A percentile compares a stretch with the other conserved stretches of the same genome.
phyloP scores from a whole-genome alignment of 2,888 invertebrate genomes.

The Axea sp. region DNA sequence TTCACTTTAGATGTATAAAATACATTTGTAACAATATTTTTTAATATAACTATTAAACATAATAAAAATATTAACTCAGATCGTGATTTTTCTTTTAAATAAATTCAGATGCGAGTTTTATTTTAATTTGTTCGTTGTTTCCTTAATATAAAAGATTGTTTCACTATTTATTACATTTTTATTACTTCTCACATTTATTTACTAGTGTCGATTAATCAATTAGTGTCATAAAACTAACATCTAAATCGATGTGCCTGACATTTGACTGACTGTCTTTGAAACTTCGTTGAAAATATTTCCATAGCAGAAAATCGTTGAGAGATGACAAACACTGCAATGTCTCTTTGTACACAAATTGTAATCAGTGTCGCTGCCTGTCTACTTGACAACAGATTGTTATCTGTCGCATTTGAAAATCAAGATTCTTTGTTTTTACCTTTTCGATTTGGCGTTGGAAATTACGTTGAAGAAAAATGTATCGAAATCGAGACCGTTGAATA shows the following conservation, averaged over 20 bases:
- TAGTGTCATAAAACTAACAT: not conserved
- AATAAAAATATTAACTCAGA: too few relatives aligned
- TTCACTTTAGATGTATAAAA: too few relatives aligned
- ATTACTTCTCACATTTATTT: not conserved
- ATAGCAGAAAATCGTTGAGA: slow-evolving; percentile 27
- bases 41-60: too few relatives aligned
- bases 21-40: too few relatives aligned
- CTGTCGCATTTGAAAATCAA: slow-evolving; percentile 34
- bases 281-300: slow-evolving; percentile 32
- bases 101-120: too few relatives aligned
- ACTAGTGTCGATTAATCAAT: not conserved
- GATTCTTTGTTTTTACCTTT: slow-evolving; percentile 3
- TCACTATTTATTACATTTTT: too few relatives aligned
- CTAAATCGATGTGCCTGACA: not conserved
- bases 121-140: too few relatives aligned
- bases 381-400: slow-evolving; percentile 58
- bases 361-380: slow-evolving; percentile 56
- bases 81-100: too few relatives aligned
- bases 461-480: not conserved
- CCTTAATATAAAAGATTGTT: too few relatives aligned
- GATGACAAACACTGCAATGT: slow-evolving; percentile 57
- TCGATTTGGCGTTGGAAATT: slow-evolving; percentile 11
- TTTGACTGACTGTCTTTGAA: not conserved
- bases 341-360: slow-evolving; percentile 62
- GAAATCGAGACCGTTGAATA: not conserved